Evolutionary conservation across 35 echinoderm and acorn worm genomes (phyloP).

Genomic region (Chiridota heheva): DNA sequence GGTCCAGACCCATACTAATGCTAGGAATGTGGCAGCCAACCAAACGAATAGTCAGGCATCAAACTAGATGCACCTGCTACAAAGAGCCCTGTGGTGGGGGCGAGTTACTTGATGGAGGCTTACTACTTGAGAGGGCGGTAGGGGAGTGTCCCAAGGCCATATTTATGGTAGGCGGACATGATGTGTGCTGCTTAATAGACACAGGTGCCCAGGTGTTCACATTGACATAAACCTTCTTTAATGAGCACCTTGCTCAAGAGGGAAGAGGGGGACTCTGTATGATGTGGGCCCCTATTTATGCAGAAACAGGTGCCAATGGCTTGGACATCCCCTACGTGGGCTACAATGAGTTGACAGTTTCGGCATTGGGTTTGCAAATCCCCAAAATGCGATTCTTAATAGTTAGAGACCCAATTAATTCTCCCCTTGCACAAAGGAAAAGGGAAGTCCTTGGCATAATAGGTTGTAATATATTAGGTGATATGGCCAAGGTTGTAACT

Average conservation of each 20-base stretch:
- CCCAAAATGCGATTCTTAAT: conserved; percentile 66
- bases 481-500: no score
- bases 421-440: conserved; percentile 40
- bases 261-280: not conserved
- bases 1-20: no score
- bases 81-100: conserved; percentile 26
- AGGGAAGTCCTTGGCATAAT: conserved; percentile 66
- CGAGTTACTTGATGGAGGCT: conserved; percentile 5
- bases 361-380: conserved; percentile 36
- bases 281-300: conserved; percentile 29
- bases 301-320: conserved; percentile 54
- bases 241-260: conserved; percentile 51
- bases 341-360: conserved; percentile 56
- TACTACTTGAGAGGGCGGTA: conserved; percentile 40
- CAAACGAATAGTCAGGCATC: no score
- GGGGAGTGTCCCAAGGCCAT: conserved; percentile 49
- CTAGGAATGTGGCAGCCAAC: no score
- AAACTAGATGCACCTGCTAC: conserved; percentile 33
- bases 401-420: conserved; percentile 38
- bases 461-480: conserved; percentile 61
- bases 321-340: conserved; percentile 75
- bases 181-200: conserved; percentile 62
- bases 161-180: conserved; percentile 3
- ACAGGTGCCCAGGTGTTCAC: conserved; percentile 75
- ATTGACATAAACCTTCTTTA: conserved; percentile 64